Percentiles rank a stretch among this genome's conserved stretches.
These are phyloP conservation scores for Microctenopoma steveboyesi DNA, from an alignment of 2,797 vertebrate species.

Conservation along the genomic window DNA sequence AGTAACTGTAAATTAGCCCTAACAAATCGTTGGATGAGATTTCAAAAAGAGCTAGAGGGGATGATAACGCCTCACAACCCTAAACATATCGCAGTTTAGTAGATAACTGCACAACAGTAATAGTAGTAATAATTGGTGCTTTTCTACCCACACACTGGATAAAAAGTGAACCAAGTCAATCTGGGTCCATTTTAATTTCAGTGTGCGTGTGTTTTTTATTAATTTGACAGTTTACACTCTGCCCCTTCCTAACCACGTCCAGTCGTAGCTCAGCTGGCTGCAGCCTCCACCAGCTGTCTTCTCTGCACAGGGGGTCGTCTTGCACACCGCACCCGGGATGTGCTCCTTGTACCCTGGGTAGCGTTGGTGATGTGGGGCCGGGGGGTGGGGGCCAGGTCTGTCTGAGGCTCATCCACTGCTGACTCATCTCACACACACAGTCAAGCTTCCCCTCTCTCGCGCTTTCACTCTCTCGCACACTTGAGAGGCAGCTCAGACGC, in stretches of 20 bases:
- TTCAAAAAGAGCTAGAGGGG: neutral
- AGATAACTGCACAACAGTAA: neutral
- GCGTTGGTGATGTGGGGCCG: slow-evolving; percentile 31
- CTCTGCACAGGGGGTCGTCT: slow-evolving; percentile 66
- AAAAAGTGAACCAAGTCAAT: neutral
- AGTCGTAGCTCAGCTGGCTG: slow-evolving; percentile 53
- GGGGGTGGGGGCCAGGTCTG: slow-evolving; percentile 33
- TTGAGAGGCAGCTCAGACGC: slow-evolving; percentile 64
- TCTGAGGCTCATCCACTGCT: slow-evolving; percentile 71
- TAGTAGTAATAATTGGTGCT: neutral
- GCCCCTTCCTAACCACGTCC: slow-evolving; percentile 30
- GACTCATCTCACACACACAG: slow-evolving; percentile 71
- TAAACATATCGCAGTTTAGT: neutral
- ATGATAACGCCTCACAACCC: neutral
- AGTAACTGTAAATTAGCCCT: neutral
- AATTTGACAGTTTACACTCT: slow-evolving; percentile 58
- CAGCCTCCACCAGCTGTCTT: slow-evolving; percentile 71
- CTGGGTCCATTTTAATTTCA: slow-evolving; percentile 7
- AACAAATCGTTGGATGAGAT: neutral
- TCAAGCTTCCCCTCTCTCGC: slow-evolving; percentile 42
- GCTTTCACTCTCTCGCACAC: slow-evolving; percentile 59
- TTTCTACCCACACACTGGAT: neutral
- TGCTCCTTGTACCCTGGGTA: slow-evolving; percentile 58
- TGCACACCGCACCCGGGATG: slow-evolving; percentile 66
- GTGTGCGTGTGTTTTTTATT: neutral